These are phyloP conservation scores for Ophiodon elongatus DNA, from an alignment of 2,113 vertebrate genomes.

Conservation along the genomic window DNA sequence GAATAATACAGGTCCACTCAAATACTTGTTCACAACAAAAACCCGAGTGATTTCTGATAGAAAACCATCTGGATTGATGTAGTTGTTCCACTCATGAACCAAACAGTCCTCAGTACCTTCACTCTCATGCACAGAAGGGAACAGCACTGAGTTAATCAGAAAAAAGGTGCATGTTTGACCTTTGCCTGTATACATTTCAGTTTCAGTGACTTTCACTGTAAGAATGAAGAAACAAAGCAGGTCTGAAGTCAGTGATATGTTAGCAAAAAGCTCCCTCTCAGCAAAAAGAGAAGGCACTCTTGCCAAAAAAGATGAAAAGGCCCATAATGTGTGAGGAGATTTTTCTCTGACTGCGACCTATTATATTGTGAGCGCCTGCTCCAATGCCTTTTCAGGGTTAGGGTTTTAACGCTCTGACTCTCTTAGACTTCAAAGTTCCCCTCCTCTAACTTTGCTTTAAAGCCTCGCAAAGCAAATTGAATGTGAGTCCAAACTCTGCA, in stretches of 20 bases:
- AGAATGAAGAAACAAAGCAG: slow-evolving; percentile 7
- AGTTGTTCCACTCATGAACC: background rate
- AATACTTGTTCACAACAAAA: slow-evolving; percentile 11
- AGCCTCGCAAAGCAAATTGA: slow-evolving; percentile 16
- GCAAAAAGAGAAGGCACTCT: slow-evolving; percentile 7
- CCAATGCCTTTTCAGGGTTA: background rate
- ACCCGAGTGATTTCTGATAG: background rate
- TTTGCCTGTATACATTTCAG: background rate
- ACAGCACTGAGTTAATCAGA: background rate
- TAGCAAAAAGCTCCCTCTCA: background rate
- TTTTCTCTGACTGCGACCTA: slow-evolving; percentile 12
- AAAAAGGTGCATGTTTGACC: background rate
- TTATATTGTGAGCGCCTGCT: slow-evolving; percentile 3
- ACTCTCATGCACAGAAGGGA: background rate
- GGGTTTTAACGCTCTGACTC: background rate
- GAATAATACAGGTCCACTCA: slow-evolving; percentile 5
- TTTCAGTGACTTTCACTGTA: background rate
- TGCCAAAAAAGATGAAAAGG: slow-evolving; percentile 16
- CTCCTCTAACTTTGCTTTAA: slow-evolving; percentile 11
- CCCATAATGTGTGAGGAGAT: background rate
- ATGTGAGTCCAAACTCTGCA: slow-evolving; percentile 15
- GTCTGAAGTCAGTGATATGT: background rate
- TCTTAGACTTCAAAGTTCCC: slow-evolving; percentile 17
- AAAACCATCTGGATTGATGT: background rate
- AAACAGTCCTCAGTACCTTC: background rate